These are phyloP conservation scores for Melanotaenia parkinsoni DNA, from an alignment of 2,797 vertebrate species.

Conservation along the genomic window DNA sequence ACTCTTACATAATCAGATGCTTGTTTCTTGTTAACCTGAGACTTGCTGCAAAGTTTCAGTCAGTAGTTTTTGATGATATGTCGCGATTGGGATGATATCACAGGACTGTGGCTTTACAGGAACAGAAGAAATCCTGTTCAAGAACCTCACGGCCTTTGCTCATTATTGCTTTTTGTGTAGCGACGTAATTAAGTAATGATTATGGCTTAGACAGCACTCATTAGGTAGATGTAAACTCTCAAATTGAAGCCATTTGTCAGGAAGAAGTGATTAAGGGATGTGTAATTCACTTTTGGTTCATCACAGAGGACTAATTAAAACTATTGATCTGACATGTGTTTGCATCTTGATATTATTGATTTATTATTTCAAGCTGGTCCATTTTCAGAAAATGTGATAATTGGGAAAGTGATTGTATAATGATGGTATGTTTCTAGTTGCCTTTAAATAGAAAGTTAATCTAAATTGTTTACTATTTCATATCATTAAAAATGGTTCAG, in stretches of 20 bases:
- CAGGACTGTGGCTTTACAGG: neutral
- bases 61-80: slow-evolving; percentile 6
- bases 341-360: slow-evolving; percentile 18
- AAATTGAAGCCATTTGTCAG: slow-evolving; percentile 31
- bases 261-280: slow-evolving; percentile 40
- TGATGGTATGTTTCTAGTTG: neutral
- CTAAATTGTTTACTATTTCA: neutral
- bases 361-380: slow-evolving; percentile 6
- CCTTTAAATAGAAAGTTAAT: slow-evolving; percentile 1
- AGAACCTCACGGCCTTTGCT: slow-evolving; percentile 20
- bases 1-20: slow-evolving; percentile 13
- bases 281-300: slow-evolving; percentile 32
- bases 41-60: neutral
- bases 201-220: slow-evolving; percentile 24
- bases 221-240: slow-evolving; percentile 41
- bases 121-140: slow-evolving; percentile 23
- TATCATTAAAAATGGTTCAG: neutral
- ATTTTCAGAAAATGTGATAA: slow-evolving; percentile 4
- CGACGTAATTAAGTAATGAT: slow-evolving; percentile 32
- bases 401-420: neutral
- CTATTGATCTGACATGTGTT: slow-evolving; percentile 10
- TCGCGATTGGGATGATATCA: neutral
- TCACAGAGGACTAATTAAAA: slow-evolving; percentile 27
- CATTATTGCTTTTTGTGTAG: slow-evolving; percentile 45
- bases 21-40: neutral